These are phyloP conservation scores for Cosmia trapezina DNA, from an alignment of 2,888 invertebrate genomes.

Conservation along the genomic window DNA sequence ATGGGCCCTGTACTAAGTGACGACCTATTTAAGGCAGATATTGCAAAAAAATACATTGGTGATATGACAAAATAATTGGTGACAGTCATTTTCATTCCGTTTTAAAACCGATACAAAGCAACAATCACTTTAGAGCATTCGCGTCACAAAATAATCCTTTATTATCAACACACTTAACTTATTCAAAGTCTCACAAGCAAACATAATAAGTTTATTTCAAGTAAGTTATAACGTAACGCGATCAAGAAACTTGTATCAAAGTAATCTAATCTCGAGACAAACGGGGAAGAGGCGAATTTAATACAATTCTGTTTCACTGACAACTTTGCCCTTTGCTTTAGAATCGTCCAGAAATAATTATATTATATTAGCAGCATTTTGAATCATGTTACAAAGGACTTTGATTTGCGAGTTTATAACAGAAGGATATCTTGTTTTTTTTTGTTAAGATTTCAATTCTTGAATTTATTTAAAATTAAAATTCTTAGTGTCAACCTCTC, in stretches of 20 bases:
- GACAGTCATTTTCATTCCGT: background rate
- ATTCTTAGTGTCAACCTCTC: too few species aligned
- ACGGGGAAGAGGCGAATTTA: conserved; percentile 47
- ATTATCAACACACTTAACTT: conserved; percentile 12
- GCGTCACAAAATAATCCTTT: background rate
- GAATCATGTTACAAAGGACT: conserved; percentile 21
- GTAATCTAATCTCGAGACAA: conserved; percentile 57
- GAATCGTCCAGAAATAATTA: conserved; percentile 55
- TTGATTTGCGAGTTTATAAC: too few species aligned
- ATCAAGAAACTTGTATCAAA: conserved; percentile 44
- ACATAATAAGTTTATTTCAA: conserved; percentile 38
- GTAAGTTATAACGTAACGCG: conserved; percentile 46
- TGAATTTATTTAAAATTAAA: too few species aligned
- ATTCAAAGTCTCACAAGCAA: conserved; percentile 38
- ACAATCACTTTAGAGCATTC: background rate
- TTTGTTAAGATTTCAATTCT: too few species aligned
- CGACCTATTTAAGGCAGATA: too few species aligned
- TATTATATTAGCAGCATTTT: conserved; percentile 39
- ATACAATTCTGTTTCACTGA: conserved; percentile 54
- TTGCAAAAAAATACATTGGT: too few species aligned
- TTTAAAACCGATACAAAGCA: background rate
- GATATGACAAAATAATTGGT: too few species aligned
- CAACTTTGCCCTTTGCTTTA: conserved; percentile 57
- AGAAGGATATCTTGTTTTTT: too few species aligned
- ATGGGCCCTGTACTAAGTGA: too few species aligned